phyloP scores from a whole-genome alignment of 2,113 vertebrate species.

The Aythya baeri region DNA sequence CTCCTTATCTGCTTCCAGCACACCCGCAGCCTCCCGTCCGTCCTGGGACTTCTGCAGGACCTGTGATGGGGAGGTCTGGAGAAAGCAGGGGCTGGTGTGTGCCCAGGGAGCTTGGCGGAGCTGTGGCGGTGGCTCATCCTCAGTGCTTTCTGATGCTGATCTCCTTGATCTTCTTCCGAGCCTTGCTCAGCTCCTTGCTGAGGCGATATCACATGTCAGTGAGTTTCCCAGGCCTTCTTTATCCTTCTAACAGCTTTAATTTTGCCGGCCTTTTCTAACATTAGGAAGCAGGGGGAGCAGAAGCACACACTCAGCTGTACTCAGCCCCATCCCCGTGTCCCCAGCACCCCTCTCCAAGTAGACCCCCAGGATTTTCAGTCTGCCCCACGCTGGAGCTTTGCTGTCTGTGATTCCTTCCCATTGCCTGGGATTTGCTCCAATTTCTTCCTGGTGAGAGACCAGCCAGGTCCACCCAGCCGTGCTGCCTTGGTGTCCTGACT shows the following conservation, averaged over 20 bases:
- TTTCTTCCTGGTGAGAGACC: not conserved
- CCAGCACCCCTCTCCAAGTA: not conserved
- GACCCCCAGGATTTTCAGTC: not conserved
- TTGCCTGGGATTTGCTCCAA: not conserved
- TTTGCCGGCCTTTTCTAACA: not conserved
- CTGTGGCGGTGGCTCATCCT: not conserved
- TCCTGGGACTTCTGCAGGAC: not conserved
- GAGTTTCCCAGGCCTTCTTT: not conserved
- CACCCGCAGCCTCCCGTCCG: not conserved
- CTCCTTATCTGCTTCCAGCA: slow-evolving; percentile 51
- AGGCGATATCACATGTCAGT: not conserved
- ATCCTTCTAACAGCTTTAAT: not conserved
- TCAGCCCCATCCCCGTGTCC: not conserved
- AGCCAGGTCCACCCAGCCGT: not conserved
- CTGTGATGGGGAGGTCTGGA: not conserved
- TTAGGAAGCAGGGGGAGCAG: not conserved
- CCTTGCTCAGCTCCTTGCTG: not conserved
- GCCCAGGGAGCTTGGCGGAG: not conserved
- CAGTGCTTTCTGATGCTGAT: not conserved
- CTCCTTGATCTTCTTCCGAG: not conserved
- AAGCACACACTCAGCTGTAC: not conserved
- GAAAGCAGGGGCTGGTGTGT: not conserved
- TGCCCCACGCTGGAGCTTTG: not conserved
- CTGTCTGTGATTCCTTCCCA: not conserved
- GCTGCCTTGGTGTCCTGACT: not conserved